A percentile compares a stretch with the other conserved stretches of the same genome.
Conservation (phyloP, 1,140 invertebrate genomes). For the Scaptomyza montana region DNA sequence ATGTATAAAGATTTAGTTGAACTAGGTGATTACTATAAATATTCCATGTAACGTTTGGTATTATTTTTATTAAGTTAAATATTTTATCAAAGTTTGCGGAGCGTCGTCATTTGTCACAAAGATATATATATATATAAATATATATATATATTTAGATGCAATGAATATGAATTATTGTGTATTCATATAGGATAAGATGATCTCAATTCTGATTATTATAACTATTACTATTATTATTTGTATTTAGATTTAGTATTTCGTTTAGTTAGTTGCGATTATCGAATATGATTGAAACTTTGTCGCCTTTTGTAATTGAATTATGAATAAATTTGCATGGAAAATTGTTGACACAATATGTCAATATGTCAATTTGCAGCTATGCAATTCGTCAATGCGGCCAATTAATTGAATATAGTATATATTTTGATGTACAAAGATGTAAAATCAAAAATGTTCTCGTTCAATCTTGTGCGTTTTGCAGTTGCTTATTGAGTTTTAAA, state of each 20-base stretch:
- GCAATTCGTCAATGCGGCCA: slow-evolving; percentile 36
- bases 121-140: not conserved
- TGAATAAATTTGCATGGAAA: slow-evolving; percentile 29
- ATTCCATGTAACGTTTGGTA: slow-evolving; percentile 60
- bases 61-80: slow-evolving; percentile 44
- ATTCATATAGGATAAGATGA: slow-evolving; percentile 24
- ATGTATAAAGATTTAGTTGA: slow-evolving; percentile 55
- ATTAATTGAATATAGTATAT: slow-evolving; percentile 26
- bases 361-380: slow-evolving; percentile 25
- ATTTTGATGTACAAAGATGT: slow-evolving; percentile 10
- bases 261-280: slow-evolving; percentile 42
- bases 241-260: slow-evolving; percentile 39
- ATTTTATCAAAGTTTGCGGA: slow-evolving; percentile 54
- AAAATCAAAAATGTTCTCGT: slow-evolving; percentile 24
- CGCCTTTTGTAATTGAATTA: slow-evolving; percentile 30
- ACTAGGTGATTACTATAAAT: slow-evolving; percentile 67
- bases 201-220: slow-evolving; percentile 58
- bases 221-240: slow-evolving; percentile 31
- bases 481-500: slow-evolving; percentile 48
- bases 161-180: slow-evolving; percentile 20
- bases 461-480: slow-evolving; percentile 70
- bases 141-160: slow-evolving; percentile 1
- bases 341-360: slow-evolving; percentile 5
- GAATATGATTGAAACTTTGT: slow-evolving; percentile 53
- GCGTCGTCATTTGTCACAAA: slow-evolving; percentile 23